Percentiles rank a stretch among this genome's conserved stretches.
Conservation (phyloP, 2,888 invertebrate genomes). For the Bimastos eiseni region DNA sequence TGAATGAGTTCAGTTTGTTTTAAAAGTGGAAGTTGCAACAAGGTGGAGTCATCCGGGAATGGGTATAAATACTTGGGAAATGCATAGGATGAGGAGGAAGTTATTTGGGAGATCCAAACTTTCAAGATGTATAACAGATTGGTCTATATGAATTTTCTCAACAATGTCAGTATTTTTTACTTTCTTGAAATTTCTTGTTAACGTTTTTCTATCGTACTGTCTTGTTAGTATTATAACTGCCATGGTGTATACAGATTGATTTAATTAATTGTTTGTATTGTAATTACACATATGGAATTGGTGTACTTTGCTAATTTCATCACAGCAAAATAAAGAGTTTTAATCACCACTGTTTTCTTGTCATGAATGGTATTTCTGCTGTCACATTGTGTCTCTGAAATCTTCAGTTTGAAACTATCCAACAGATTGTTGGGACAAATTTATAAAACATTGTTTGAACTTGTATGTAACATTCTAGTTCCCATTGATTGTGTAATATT, state of each 20-base stretch:
- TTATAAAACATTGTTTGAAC: not conserved
- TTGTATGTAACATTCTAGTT: not conserved
- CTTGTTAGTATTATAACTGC: not conserved
- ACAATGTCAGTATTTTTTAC: not conserved
- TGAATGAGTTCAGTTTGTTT: not conserved
- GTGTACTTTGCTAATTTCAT: not conserved
- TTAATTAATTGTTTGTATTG: no score
- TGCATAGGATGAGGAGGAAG: not conserved
- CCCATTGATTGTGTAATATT: not conserved
- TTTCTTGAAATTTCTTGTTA: not conserved
- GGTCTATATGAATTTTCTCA: not conserved
- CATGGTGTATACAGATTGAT: no score
- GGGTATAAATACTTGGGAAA: not conserved
- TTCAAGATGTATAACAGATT: not conserved
- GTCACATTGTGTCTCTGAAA: not conserved
- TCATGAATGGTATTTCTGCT: not conserved
- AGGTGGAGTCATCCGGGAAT: not conserved
- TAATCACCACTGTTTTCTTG: not conserved
- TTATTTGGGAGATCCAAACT: not conserved
- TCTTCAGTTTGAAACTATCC: not conserved
- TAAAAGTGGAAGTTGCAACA: not conserved
- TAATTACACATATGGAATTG: no score
- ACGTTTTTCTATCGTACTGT: not conserved
- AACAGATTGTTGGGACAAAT: not conserved
- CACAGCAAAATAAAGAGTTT: not conserved